Conservation (phyloP, 2,888 invertebrate species). For the Ectropis crepuscularia region DNA sequence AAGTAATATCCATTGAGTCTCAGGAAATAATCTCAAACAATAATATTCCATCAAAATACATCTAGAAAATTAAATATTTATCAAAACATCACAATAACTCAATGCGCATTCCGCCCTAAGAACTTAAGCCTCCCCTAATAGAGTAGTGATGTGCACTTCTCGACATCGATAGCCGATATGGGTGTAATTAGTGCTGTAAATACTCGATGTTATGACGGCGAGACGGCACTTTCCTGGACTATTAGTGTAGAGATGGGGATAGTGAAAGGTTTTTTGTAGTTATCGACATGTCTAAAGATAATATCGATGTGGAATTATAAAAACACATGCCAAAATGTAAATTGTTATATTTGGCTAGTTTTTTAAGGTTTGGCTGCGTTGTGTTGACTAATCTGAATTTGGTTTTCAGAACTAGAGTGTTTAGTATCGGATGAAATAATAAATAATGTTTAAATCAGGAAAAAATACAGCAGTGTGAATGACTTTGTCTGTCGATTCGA, state of each 20-base stretch:
- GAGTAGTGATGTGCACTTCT: conserved; percentile 50
- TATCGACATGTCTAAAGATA: conserved; percentile 1
- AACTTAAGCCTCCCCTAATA: conserved; percentile 38
- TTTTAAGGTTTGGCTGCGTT: too few species aligned
- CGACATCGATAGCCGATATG: conserved; percentile 54
- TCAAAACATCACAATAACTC: conserved; percentile 24
- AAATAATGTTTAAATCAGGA: too few species aligned
- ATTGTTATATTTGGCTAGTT: too few species aligned
- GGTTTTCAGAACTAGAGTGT: too few species aligned
- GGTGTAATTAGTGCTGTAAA: conserved; percentile 73
- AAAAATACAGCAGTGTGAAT: too few species aligned
- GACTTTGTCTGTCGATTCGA: too few species aligned
- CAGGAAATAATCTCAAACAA: too few species aligned
- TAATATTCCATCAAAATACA: conserved; percentile 12
- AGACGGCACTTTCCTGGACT: conserved; percentile 74
- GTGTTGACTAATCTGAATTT: too few species aligned
- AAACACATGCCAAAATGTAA: too few species aligned
- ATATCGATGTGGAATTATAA: too few species aligned
- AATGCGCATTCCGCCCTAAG: conserved; percentile 18
- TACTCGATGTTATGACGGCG: conserved; percentile 77
- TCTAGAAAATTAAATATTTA: conserved; percentile 28
- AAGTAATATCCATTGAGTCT: too few species aligned
- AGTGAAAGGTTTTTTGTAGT: neutral
- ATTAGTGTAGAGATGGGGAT: conserved; percentile 61
- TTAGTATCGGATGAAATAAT: too few species aligned